Conservation (phyloP, 2,888 invertebrate species). For the Cryptus viduatorius region DNA sequence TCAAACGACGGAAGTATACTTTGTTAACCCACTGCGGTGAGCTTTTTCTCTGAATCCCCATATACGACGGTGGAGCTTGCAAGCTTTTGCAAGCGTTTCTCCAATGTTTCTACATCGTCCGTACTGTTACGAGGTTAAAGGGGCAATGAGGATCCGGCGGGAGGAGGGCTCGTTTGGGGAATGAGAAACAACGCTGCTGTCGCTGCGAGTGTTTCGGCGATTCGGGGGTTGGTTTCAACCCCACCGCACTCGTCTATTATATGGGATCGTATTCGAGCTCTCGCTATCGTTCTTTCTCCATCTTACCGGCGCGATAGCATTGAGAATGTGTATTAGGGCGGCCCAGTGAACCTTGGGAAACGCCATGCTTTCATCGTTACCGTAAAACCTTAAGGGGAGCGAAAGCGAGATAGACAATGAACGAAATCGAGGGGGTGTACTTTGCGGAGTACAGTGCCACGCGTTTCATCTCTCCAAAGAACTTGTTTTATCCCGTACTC, state of each 20-base stretch:
- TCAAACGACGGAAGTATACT: conserved; percentile 2
- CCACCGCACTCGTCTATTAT: conserved; percentile 1
- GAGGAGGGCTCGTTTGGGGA: conserved; percentile 56
- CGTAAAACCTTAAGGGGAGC: conserved; percentile 24
- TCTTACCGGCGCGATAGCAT: not conserved
- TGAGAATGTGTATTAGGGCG: conserved; percentile 1
- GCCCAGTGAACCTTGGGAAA: conserved; percentile 42
- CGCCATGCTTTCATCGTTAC: conserved; percentile 20
- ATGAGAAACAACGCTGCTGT: conserved; percentile 69
- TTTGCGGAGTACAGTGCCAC: conserved; percentile 15
- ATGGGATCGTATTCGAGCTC: conserved; percentile 16
- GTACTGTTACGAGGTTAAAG: conserved; percentile 2
- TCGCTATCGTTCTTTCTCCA: conserved; percentile 26
- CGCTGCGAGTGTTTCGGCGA: conserved; percentile 59
- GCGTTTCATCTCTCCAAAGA: not conserved
- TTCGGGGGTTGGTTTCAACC: conserved; percentile 37
- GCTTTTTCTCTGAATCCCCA: not conserved
- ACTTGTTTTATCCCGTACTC: not conserved
- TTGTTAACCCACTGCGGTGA: not conserved
- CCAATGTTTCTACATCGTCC: conserved; percentile 24
- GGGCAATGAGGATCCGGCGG: conserved; percentile 5
- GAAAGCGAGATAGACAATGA: conserved; percentile 1
- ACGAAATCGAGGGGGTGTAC: conserved; percentile 28
- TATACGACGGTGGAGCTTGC: not conserved
- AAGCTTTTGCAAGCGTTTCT: not conserved